Conservation (phyloP, 1,140 invertebrate species). For the Atta cephalotes region DNA sequence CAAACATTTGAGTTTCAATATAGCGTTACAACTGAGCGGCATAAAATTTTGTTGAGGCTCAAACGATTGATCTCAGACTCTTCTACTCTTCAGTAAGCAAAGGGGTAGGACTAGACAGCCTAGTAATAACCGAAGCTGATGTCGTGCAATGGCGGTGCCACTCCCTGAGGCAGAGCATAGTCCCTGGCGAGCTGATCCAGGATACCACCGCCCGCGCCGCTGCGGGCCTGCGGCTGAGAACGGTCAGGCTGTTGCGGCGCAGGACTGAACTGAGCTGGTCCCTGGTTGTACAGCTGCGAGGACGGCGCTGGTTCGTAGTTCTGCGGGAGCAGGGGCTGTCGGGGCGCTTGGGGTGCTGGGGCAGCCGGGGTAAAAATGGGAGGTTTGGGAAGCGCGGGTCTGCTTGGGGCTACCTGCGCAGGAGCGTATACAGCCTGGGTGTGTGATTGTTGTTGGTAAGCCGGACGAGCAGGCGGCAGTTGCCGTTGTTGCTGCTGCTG, state of each 20-base stretch:
- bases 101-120: conserved; percentile 69
- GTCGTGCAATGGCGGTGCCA: conserved; percentile 90
- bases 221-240: conserved; percentile 80
- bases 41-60: background rate
- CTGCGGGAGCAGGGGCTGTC: conserved; percentile 76
- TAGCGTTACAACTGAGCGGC: background rate
- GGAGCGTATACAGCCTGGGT: conserved; percentile 82
- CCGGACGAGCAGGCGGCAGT: background rate
- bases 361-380: conserved; percentile 79
- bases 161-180: conserved; percentile 90
- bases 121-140: conserved; percentile 92
- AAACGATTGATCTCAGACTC: conserved; percentile 18
- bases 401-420: conserved; percentile 59
- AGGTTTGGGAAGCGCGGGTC: conserved; percentile 69
- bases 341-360: conserved; percentile 15
- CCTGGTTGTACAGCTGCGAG: conserved; percentile 84
- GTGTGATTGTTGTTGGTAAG: conserved; percentile 75
- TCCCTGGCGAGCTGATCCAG: conserved; percentile 93
- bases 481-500: conserved; percentile 67
- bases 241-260: conserved; percentile 79
- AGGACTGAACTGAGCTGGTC: conserved; percentile 83
- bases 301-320: conserved; percentile 83
- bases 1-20: background rate
- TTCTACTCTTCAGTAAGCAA: background rate
- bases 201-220: conserved; percentile 88